phyloP scores from a whole-genome alignment of 2,113 vertebrate genomes.

The Thermophis baileyi region DNA sequence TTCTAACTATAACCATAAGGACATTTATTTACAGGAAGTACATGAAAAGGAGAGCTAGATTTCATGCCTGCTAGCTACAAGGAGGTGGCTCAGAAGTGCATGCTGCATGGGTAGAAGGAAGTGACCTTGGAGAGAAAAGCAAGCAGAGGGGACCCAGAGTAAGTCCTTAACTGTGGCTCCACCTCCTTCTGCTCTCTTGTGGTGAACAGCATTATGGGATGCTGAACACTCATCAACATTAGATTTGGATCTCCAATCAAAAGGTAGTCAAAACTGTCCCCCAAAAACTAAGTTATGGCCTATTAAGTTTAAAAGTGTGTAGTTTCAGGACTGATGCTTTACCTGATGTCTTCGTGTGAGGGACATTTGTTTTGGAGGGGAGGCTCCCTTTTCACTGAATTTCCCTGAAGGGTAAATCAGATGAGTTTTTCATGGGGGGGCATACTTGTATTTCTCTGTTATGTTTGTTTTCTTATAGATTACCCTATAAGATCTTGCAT shows the following conservation, averaged over 20 bases:
- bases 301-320: conserved; percentile 35
- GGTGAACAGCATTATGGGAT: not conserved
- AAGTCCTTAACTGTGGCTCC: not conserved
- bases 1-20: not conserved
- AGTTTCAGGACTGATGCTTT: conserved; percentile 38
- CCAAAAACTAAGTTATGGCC: not conserved
- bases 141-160: not conserved
- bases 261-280: conserved; percentile 62
- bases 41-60: not conserved
- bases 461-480: not conserved
- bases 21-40: not conserved
- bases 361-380: not conserved
- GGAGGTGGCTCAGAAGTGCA: not conserved
- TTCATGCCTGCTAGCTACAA: not conserved
- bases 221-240: not conserved
- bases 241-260: not conserved
- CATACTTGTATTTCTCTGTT: not conserved
- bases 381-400: conserved; percentile 27
- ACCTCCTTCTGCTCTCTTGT: not conserved
- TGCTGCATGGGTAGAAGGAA: not conserved
- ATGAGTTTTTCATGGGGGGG: not conserved
- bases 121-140: not conserved
- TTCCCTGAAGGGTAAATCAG: conserved; percentile 35
- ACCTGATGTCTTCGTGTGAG: not conserved
- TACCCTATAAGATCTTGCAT: not conserved